Evolutionary conservation across 2,113 vertebrate genomes (phyloP).

Genomic region (Semnornis frantzii): DNA sequence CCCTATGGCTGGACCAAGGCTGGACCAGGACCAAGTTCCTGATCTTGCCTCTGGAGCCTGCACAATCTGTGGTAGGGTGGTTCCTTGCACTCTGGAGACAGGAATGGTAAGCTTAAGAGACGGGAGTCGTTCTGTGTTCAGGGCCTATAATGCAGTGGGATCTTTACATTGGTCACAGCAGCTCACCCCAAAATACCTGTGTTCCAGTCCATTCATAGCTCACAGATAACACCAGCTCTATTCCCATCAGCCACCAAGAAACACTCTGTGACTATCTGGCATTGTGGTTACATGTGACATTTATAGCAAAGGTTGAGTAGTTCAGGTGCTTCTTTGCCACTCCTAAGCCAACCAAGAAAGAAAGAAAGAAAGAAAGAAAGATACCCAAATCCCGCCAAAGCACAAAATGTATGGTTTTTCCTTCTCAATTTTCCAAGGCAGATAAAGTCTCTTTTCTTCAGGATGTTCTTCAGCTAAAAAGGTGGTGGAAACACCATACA

Average conservation of each 20-base stretch:
- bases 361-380: neutral
- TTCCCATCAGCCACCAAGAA: neutral
- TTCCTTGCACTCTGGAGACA: neutral
- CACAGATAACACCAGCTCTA: neutral
- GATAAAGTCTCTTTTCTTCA: neutral
- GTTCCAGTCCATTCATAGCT: neutral
- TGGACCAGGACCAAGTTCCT: no score
- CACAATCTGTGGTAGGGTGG: neutral
- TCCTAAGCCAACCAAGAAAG: neutral
- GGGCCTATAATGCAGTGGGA: neutral
- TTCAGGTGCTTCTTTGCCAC: neutral
- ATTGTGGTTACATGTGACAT: neutral
- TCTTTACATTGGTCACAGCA: neutral
- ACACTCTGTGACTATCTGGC: accelerated
- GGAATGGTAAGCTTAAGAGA: neutral
- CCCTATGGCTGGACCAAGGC: neutral
- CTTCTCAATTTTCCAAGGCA: neutral
- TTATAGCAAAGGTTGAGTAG: neutral
- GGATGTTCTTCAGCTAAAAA: neutral
- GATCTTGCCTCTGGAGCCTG: neutral
- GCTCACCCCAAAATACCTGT: neutral
- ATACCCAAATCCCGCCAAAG: no score
- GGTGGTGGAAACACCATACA: neutral
- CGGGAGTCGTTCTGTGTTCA: neutral
- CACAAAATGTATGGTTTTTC: neutral